Conservation (phyloP, 2,888 invertebrate genomes). For the Hemistola chrysoprasaria region DNA sequence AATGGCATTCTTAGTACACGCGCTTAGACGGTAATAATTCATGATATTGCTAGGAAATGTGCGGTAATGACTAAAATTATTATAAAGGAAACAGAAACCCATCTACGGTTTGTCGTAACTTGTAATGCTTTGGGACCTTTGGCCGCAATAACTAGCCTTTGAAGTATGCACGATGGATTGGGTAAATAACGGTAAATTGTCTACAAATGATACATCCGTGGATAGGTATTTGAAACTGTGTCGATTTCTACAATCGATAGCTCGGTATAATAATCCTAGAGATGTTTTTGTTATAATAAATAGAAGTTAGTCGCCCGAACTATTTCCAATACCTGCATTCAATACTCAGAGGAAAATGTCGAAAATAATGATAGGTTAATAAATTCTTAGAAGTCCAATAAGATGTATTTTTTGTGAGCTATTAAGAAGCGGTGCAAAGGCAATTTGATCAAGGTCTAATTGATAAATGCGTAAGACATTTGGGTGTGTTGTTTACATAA, state of each 20-base stretch:
- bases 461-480: slow-evolving; percentile 2
- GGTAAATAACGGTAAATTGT: slow-evolving; percentile 2
- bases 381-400: not conserved
- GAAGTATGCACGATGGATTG: slow-evolving; percentile 8
- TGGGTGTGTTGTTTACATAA: slow-evolving; percentile 3
- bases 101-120: slow-evolving; percentile 10
- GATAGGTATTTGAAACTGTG: not conserved
- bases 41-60: slow-evolving; percentile 11
- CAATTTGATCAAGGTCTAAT: slow-evolving; percentile 10
- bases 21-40: no score
- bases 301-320: not conserved
- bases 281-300: not conserved
- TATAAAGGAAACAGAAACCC: slow-evolving; percentile 10
- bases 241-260: slow-evolving; percentile 3
- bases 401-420: no score
- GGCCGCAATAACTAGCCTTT: slow-evolving; percentile 17
- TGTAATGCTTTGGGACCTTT: slow-evolving; percentile 10
- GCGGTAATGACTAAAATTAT: slow-evolving; percentile 4
- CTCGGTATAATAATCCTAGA: slow-evolving; percentile 3
- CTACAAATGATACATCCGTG: slow-evolving; percentile 1
- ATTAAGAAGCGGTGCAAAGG: not conserved
- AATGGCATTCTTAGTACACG: not conserved
- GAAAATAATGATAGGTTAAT: not conserved
- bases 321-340: not conserved
- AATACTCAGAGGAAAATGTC: not conserved